These are phyloP conservation scores for Loriculus beryllinus DNA, from an alignment of 2,797 vertebrate species.

Conservation along the genomic window DNA sequence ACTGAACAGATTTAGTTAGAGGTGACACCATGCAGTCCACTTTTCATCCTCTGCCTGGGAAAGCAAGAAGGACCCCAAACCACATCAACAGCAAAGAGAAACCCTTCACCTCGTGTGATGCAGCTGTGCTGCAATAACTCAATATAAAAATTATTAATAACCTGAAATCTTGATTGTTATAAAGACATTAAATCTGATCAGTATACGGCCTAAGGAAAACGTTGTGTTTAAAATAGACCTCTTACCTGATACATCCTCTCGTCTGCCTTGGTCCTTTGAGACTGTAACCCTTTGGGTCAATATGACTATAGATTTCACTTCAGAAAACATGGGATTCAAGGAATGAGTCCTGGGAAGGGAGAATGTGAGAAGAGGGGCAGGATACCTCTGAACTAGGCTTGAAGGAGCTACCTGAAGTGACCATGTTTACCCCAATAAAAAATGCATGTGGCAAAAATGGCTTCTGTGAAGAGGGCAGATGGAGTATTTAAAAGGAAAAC, in stretches of 20 bases:
- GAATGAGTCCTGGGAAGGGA: background rate
- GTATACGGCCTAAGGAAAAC: background rate
- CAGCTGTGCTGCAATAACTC: background rate
- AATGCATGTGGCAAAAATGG: constrained; percentile 18
- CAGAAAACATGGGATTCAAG: background rate
- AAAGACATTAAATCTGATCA: background rate
- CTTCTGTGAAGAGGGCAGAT: background rate
- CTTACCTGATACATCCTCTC: background rate
- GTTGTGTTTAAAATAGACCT: background rate
- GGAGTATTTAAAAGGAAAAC: constrained; percentile 44
- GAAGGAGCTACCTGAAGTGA: background rate
- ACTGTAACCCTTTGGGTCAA: background rate
- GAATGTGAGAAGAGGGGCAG: background rate
- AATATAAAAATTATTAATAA: background rate
- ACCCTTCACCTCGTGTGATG: background rate
- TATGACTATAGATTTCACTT: background rate
- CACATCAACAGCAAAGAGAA: background rate
- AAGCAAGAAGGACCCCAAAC: background rate
- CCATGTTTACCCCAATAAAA: constrained; percentile 28
- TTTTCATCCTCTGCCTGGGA: background rate
- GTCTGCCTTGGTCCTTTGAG: background rate
- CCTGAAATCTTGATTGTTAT: background rate
- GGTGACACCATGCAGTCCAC: rapidly evolving
- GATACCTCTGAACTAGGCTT: background rate
- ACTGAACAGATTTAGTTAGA: background rate